Evolutionary conservation across 92 coral and sea anemone species (phyloP).

Genomic region (Parazoanthus atlanticus): DNA sequence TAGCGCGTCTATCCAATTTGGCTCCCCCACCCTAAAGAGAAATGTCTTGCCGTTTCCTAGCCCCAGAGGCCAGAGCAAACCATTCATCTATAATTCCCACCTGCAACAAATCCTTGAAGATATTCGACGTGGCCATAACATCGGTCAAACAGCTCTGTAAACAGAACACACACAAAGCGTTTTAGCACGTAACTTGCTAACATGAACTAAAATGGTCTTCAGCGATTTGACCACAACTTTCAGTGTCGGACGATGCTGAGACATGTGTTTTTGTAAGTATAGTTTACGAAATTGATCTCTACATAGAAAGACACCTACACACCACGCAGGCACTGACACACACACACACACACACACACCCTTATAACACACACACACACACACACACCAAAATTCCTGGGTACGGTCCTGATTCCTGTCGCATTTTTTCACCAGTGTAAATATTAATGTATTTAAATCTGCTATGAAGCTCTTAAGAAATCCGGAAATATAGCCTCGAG

Average conservation of each 20-base stretch:
- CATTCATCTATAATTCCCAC: conserved; percentile 32
- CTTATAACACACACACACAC: too few relatives aligned
- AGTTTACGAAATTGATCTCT: too few relatives aligned
- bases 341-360: too few relatives aligned
- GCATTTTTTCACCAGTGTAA: too few relatives aligned
- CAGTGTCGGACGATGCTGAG: neutral
- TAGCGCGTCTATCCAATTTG: neutral
- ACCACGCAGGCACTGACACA: too few relatives aligned
- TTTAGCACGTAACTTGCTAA: neutral
- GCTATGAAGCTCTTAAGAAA: too few relatives aligned
- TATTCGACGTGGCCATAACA: conserved; percentile 80
- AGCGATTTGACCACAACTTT: neutral
- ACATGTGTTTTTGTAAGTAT: neutral
- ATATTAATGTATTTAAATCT: too few relatives aligned
- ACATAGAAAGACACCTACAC: too few relatives aligned
- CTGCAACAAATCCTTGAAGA: conserved; percentile 84
- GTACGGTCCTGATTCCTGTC: too few relatives aligned
- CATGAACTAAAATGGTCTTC: neutral
- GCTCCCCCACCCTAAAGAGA: neutral
- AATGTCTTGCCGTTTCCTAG: neutral
- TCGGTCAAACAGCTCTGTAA: conserved; percentile 83
- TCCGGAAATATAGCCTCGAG: too few relatives aligned
- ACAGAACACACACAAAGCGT: neutral
- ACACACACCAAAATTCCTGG: too few relatives aligned
- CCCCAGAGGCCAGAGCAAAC: neutral